These are phyloP conservation scores for Drosophila gaucha DNA, from an alignment of 2,888 invertebrate genomes.

Conservation along the genomic window DNA sequence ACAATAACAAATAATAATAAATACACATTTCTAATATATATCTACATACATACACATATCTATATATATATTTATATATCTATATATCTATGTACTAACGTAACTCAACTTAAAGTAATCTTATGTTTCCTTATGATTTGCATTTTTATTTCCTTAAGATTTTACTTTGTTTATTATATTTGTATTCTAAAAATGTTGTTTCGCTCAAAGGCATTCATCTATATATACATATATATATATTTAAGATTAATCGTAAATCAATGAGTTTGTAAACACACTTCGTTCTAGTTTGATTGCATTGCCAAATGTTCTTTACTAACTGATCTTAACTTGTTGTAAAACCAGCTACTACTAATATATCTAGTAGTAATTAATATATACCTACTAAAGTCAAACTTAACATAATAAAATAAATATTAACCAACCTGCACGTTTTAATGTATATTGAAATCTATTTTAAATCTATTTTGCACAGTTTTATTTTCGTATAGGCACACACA, in stretches of 20 bases:
- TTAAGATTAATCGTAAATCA: slow-evolving; percentile 37
- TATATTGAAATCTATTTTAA: slow-evolving; percentile 46
- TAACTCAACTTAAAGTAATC: slow-evolving; percentile 33
- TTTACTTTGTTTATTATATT: slow-evolving; percentile 33
- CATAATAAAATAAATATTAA: slow-evolving; percentile 65
- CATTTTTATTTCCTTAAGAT: slow-evolving; percentile 32
- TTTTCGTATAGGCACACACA: slow-evolving; percentile 37
- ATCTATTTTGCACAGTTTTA: slow-evolving; percentile 49
- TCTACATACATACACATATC: neutral
- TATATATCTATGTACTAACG: slow-evolving; percentile 45
- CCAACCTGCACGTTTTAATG: slow-evolving; percentile 69
- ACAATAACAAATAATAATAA: slow-evolving; percentile 32
- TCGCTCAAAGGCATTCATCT: slow-evolving; percentile 42
- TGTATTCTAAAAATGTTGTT: slow-evolving; percentile 48
- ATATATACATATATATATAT: slow-evolving; percentile 8
- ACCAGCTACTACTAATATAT: slow-evolving; percentile 35
- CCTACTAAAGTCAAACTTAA: slow-evolving; percentile 46
- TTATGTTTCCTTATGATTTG: slow-evolving; percentile 33
- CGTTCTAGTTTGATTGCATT: slow-evolving; percentile 43
- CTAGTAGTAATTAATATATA: slow-evolving; percentile 25
- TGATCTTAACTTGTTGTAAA: slow-evolving; percentile 70
- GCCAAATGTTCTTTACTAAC: slow-evolving; percentile 72
- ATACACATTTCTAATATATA: neutral
- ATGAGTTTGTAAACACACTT: slow-evolving; percentile 48
- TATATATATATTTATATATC: neutral